Conservation (phyloP, 2,113 vertebrate genomes). For the Sebastes schlegelii region DNA sequence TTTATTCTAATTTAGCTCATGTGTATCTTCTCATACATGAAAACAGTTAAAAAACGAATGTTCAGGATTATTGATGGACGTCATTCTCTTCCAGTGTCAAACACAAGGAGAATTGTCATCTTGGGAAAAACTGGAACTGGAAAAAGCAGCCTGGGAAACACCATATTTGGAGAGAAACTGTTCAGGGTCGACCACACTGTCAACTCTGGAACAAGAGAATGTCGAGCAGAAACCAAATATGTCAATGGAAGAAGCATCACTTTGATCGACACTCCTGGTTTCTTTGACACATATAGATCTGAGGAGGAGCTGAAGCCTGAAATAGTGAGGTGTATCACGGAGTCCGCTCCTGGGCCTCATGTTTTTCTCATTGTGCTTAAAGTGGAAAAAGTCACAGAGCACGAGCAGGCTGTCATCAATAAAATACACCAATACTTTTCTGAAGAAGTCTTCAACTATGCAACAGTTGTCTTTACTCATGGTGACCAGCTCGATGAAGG, state of each 20-base stretch:
- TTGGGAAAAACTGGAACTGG: conserved; percentile 41
- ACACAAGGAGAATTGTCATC: too few species aligned
- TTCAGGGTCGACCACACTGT: fast-evolving
- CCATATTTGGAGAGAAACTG: conserved; percentile 10
- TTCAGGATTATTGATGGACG: too few species aligned
- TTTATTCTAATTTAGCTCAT: neutral
- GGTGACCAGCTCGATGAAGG: neutral
- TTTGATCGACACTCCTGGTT: conserved; percentile 56
- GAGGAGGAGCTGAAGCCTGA: neutral
- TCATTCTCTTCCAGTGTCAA: too few species aligned
- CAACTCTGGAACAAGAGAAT: neutral
- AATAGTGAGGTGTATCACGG: neutral
- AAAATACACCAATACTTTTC: neutral
- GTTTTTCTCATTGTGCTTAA: conserved; percentile 2
- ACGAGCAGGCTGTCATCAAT: neutral
- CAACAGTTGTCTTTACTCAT: neutral
- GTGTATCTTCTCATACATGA: too few species aligned
- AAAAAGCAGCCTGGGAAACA: conserved; percentile 57
- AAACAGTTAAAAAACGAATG: too few species aligned
- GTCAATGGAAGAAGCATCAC: neutral
- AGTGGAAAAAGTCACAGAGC: neutral
- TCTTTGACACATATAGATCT: neutral
- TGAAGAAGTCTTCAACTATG: neutral
- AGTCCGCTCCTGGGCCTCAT: conserved; percentile 11
- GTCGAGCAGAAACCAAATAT: neutral